phyloP scores from a whole-genome alignment of 2,888 invertebrate genomes.

The Ophioninae sp. region DNA sequence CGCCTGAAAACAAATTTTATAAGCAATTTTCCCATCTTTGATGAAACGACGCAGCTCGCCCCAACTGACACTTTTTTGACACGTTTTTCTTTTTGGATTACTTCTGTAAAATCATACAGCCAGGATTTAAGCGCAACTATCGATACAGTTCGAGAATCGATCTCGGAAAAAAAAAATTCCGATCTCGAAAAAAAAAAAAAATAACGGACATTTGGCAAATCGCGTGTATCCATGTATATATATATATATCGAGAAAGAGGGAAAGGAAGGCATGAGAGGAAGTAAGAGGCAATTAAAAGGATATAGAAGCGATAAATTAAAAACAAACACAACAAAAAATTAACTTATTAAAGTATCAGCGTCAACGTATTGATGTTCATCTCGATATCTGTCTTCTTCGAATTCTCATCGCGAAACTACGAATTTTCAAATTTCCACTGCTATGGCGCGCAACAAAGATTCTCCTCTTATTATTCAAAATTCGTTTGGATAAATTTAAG shows the following conservation, averaged over 20 bases:
- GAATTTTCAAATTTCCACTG: not conserved
- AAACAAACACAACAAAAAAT: not conserved
- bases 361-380: not conserved
- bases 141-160: constrained; percentile 32
- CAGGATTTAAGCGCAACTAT: constrained; percentile 47
- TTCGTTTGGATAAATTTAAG: not conserved
- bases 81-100: constrained; percentile 17
- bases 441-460: not conserved
- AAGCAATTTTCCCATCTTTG: not conserved
- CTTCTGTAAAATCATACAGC: constrained; percentile 28
- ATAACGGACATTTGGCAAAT: constrained; percentile 19
- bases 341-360: not conserved
- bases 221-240: constrained; percentile 17
- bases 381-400: constrained; percentile 29
- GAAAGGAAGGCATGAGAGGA: constrained; percentile 19
- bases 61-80: constrained; percentile 66
- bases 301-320: constrained; percentile 4
- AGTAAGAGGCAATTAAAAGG: not conserved
- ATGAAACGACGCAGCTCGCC: constrained; percentile 64
- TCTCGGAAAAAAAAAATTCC: constrained; percentile 21
- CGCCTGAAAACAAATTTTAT: not conserved
- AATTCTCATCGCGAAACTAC: constrained; percentile 8
- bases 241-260: constrained; percentile 44
- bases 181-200: not conserved
- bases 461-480: not conserved